These are phyloP conservation scores for Gyps fulvus DNA, from an alignment of 2,113 vertebrate species.

Conservation along the genomic window DNA sequence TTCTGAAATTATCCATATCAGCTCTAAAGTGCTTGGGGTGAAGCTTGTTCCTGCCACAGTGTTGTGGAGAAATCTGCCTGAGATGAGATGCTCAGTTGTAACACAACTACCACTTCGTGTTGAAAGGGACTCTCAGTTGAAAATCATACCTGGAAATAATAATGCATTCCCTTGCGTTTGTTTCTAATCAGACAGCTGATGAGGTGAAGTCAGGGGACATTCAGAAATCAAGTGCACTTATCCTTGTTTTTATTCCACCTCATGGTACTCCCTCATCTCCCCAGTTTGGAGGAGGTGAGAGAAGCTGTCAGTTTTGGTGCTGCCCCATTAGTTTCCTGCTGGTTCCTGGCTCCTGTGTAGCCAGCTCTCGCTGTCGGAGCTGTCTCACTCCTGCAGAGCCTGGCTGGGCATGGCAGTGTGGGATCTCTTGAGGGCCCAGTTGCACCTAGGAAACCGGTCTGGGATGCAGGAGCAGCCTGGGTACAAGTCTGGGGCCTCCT, in stretches of 20 bases:
- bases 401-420: fast-evolving
- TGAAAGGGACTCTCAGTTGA: background rate
- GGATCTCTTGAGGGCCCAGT: background rate
- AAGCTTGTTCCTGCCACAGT: background rate
- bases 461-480: background rate
- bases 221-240: background rate
- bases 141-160: background rate
- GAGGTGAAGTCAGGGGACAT: background rate
- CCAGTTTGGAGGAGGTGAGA: background rate
- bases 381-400: background rate
- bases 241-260: background rate
- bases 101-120: background rate
- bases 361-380: background rate
- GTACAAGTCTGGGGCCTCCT: background rate
- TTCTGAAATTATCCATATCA: background rate
- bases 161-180: fast-evolving
- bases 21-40: background rate
- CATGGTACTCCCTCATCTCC: background rate
- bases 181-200: background rate
- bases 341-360: background rate
- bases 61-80: background rate
- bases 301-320: background rate
- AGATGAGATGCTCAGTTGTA: background rate
- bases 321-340: background rate
- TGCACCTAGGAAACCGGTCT: background rate